A percentile compares a stretch with the other conserved stretches of the same genome.
These are phyloP conservation scores for Apodemia mormo DNA, from an alignment of 2,888 invertebrate genomes.

Conservation along the genomic window DNA sequence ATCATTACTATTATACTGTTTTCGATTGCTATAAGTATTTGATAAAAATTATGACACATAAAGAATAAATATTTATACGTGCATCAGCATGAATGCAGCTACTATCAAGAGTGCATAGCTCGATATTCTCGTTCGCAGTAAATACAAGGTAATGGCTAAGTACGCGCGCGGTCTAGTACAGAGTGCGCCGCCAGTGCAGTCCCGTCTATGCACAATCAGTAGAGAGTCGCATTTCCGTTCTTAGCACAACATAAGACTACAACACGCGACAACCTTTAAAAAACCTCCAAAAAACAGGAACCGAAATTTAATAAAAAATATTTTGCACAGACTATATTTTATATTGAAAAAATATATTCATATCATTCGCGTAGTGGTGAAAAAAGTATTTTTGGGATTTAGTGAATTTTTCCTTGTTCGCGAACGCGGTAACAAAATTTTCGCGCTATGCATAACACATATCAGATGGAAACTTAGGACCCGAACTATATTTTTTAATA, in stretches of 20 bases:
- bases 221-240: slow-evolving; percentile 77
- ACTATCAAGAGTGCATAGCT: slow-evolving; percentile 62
- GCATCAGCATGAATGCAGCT: slow-evolving; percentile 36
- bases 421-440: slow-evolving; percentile 52
- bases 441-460: slow-evolving; percentile 51
- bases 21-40: background rate
- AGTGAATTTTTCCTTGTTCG: slow-evolving; percentile 50
- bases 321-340: slow-evolving; percentile 74
- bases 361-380: slow-evolving; percentile 68
- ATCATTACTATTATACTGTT: background rate
- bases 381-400: slow-evolving; percentile 59
- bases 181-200: slow-evolving; percentile 80
- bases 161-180: slow-evolving; percentile 81
- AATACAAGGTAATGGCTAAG: slow-evolving; percentile 82
- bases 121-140: slow-evolving; percentile 66
- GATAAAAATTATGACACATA: slow-evolving; percentile 6
- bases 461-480: slow-evolving; percentile 79
- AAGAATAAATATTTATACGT: slow-evolving; percentile 27
- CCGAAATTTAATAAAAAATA: slow-evolving; percentile 50
- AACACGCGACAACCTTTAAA: slow-evolving; percentile 76
- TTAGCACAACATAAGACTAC: slow-evolving; percentile 60
- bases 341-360: slow-evolving; percentile 60
- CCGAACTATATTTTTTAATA: slow-evolving; percentile 66
- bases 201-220: slow-evolving; percentile 80
- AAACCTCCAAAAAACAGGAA: slow-evolving; percentile 63